These are phyloP conservation scores for Carposina sasakii DNA, from an alignment of 1,140 invertebrate species.

Conservation along the genomic window DNA sequence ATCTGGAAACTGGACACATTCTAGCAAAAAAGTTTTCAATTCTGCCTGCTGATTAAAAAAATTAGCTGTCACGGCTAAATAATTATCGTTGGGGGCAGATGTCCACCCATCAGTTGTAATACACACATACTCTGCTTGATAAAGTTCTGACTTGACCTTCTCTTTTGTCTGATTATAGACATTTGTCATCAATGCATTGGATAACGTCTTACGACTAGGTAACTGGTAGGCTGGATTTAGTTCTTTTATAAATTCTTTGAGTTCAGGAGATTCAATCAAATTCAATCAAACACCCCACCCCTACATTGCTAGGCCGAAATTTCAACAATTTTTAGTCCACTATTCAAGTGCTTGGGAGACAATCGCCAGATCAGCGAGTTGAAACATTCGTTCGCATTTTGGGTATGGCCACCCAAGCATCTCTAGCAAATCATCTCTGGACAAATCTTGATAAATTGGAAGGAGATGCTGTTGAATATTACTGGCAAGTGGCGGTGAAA, in stretches of 20 bases:
- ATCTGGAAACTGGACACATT: conserved; percentile 17
- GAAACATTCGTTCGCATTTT: no score
- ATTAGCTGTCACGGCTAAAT: conserved; percentile 34
- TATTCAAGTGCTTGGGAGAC: no score
- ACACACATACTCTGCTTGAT: conserved; percentile 13
- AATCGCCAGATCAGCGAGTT: no score
- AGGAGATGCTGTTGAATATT: no score
- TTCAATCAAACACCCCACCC: no score
- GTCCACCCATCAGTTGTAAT: conserved; percentile 48
- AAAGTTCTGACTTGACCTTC: neutral
- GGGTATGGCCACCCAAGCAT: no score
- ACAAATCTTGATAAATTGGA: no score
- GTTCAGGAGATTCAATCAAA: conserved; percentile 1
- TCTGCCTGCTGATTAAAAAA: conserved; percentile 24
- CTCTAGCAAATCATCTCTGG: no score
- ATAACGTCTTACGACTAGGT: neutral
- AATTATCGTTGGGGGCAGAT: conserved; percentile 35
- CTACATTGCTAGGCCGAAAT: no score
- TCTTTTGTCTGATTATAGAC: conserved; percentile 1
- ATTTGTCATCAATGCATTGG: conserved; percentile 4
- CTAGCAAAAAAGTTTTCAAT: conserved; percentile 17
- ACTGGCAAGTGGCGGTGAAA: no score
- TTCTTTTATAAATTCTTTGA: conserved; percentile 10
- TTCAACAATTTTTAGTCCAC: no score
- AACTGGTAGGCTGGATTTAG: conserved; percentile 6